phyloP scores from a whole-genome alignment of 2,888 invertebrate species.

The Mythimna pallens region DNA sequence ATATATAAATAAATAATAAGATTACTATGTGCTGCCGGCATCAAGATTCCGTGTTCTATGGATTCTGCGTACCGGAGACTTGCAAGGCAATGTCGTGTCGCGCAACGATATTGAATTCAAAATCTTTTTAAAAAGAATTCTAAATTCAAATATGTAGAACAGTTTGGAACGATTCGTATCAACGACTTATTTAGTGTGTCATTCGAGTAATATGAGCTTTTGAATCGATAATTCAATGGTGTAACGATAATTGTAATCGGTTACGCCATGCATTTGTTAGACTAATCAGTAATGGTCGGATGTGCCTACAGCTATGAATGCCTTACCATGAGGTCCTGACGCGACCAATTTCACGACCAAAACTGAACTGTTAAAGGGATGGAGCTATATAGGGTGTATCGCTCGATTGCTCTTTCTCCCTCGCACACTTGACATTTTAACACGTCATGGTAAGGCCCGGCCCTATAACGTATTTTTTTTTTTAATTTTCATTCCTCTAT shows the following conservation, averaged over 20 bases:
- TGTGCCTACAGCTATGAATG: no score
- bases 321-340: not conserved
- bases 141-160: slow-evolving; percentile 7
- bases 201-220: slow-evolving; percentile 26
- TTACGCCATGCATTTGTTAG: slow-evolving; percentile 43
- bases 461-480: no score
- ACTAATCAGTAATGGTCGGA: slow-evolving; percentile 25
- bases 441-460: no score
- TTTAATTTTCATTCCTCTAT: no score
- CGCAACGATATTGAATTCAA: slow-evolving; percentile 19
- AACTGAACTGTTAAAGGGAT: no score
- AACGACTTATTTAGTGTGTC: slow-evolving; percentile 22
- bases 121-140: slow-evolving; percentile 20
- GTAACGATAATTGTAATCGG: slow-evolving; percentile 29
- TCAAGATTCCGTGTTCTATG: not conserved
- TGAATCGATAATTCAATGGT: slow-evolving; percentile 31
- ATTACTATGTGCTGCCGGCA: not conserved
- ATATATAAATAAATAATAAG: no score
- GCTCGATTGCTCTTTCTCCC: no score
- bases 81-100: slow-evolving; percentile 4
- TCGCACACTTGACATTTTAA: no score
- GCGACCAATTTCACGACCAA: no score
- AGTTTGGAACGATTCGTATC: slow-evolving; percentile 23
- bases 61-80: not conserved
- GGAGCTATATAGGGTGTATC: no score